Conservation (phyloP, 1,140 invertebrate genomes). For the Lepidostoma basale region DNA sequence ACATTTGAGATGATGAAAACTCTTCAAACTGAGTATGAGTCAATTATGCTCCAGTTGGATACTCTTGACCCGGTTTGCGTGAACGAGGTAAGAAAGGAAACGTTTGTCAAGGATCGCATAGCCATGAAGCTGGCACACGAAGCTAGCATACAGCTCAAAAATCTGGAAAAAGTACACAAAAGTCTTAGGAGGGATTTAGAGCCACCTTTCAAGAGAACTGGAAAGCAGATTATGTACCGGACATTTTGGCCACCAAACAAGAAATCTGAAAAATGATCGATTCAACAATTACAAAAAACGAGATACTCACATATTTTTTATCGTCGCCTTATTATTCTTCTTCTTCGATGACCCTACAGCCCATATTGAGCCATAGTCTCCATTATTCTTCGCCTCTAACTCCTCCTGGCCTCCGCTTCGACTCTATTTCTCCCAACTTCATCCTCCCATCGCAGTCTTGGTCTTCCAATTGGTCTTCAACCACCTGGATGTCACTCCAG, state of each 20-base stretch:
- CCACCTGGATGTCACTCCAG: too few species aligned
- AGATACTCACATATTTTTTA: too few species aligned
- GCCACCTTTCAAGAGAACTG: slow-evolving; percentile 6
- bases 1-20: slow-evolving; percentile 65
- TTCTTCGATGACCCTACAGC: too few species aligned
- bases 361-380: too few species aligned
- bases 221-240: slow-evolving; percentile 4
- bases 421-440: too few species aligned
- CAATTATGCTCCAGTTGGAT: slow-evolving; percentile 63
- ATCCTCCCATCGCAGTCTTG: too few species aligned
- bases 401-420: too few species aligned
- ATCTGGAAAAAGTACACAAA: slow-evolving; percentile 59
- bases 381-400: too few species aligned
- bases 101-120: slow-evolving; percentile 64
- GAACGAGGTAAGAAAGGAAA: slow-evolving; percentile 61
- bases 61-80: slow-evolving; percentile 65
- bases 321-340: too few species aligned
- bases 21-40: slow-evolving; percentile 67
- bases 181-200: slow-evolving; percentile 61
- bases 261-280: not conserved
- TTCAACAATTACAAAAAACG: too few species aligned
- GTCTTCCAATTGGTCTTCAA: too few species aligned
- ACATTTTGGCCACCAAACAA: not conserved
- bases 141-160: slow-evolving; percentile 64
- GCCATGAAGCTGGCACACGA: slow-evolving; percentile 64